phyloP scores from a whole-genome alignment of 35 echinoderm and acorn worm species.

The Ophiothrix spiculata region DNA sequence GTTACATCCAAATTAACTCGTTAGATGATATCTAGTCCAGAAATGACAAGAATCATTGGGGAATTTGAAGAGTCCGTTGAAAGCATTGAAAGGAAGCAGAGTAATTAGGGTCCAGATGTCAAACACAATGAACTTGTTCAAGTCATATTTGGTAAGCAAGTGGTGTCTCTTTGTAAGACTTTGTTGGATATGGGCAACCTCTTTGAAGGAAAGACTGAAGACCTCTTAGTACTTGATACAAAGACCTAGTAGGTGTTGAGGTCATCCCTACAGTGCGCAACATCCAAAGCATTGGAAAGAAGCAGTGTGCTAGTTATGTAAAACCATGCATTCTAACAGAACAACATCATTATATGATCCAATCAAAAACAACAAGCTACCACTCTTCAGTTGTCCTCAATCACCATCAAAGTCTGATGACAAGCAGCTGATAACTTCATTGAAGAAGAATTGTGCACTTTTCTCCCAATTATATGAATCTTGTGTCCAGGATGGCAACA shows the following conservation, averaged over 20 bases:
- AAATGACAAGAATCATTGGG: constrained; percentile 41
- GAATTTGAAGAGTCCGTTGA: constrained; percentile 1
- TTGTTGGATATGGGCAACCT: constrained; percentile 34
- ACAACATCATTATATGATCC: background rate
- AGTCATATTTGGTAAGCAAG: background rate
- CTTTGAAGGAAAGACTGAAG: constrained; percentile 20
- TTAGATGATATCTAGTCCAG: constrained; percentile 27
- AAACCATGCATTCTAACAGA: background rate
- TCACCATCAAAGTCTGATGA: background rate
- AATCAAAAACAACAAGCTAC: background rate
- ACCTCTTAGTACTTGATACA: constrained; percentile 30
- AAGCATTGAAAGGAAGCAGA: background rate
- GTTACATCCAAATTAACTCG: constrained; percentile 8
- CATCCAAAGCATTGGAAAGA: background rate
- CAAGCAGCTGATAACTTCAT: constrained; percentile 16
- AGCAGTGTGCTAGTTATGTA: constrained; percentile 18
- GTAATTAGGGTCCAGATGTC: background rate
- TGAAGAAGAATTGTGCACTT: constrained; percentile 29
- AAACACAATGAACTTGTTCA: constrained; percentile 19
- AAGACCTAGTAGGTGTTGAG: constrained; percentile 24
- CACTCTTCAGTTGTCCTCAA: constrained; percentile 5
- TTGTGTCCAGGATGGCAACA: too few species aligned
- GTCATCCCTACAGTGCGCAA: background rate
- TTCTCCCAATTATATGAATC: background rate
- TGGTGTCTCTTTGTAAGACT: too few species aligned